A percentile compares a stretch with the other conserved stretches of the same genome.
phyloP scores from a whole-genome alignment of 2,888 invertebrate species.

The Microdon myrmicae region DNA sequence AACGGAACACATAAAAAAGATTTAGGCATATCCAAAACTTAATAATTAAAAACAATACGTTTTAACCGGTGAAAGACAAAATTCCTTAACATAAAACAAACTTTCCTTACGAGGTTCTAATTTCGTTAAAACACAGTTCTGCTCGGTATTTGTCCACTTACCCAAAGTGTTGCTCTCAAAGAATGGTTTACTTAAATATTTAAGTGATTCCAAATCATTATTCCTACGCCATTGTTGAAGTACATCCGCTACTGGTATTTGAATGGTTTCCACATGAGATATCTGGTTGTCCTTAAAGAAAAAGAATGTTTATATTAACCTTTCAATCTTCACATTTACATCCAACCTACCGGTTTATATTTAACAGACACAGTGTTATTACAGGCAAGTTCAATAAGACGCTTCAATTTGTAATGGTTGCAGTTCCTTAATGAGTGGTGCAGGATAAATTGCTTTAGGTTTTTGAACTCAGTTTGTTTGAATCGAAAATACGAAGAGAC shows the following conservation, averaged over 20 bases:
- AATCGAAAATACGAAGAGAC: conserved; percentile 57
- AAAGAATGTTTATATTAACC: background rate
- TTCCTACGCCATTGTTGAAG: conserved; percentile 61
- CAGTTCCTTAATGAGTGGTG: conserved; percentile 63
- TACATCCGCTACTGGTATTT: conserved; percentile 61
- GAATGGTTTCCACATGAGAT: conserved; percentile 56
- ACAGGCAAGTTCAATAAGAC: conserved; percentile 60
- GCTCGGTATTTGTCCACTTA: conserved; percentile 48
- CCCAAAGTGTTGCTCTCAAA: conserved; percentile 64
- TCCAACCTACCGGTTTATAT: conserved; percentile 59
- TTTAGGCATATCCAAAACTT: background rate
- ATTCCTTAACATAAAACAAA: too few relatives aligned
- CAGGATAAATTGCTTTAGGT: conserved; percentile 61
- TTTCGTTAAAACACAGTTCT: too few relatives aligned
- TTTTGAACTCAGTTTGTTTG: conserved; percentile 53
- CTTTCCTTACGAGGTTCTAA: too few relatives aligned
- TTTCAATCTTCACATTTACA: background rate
- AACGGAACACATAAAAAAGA: background rate
- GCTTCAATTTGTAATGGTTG: conserved; percentile 62
- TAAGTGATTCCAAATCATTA: conserved; percentile 61
- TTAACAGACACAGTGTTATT: conserved; percentile 60
- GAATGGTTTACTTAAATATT: conserved; percentile 61
- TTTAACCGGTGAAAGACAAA: background rate
- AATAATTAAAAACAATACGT: conserved; percentile 1
- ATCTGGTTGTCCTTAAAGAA: conserved; percentile 54